Percentiles rank a stretch among this genome's conserved stretches.
These are phyloP conservation scores for Dendrophyllia cribrosa DNA, from an alignment of 64 coral and sea anemone genomes.

Conservation along the genomic window DNA sequence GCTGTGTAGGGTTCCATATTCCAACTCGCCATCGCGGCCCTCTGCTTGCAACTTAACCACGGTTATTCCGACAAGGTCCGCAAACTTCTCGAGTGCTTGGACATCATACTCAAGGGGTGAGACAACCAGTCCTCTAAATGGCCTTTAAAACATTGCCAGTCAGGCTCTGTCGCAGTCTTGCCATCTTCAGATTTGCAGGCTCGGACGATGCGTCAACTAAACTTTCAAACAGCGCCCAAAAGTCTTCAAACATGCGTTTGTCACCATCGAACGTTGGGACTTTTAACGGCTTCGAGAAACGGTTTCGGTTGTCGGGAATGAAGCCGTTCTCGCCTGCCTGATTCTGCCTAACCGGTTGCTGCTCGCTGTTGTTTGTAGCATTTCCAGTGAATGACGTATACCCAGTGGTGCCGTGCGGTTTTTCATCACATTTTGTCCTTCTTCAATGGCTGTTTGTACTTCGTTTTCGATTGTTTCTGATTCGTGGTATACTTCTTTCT, in stretches of 20 bases:
- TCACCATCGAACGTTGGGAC: slow-evolving; percentile 9
- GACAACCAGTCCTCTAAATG: slow-evolving; percentile 36
- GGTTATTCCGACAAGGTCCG: too few species aligned
- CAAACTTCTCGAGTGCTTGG: background rate
- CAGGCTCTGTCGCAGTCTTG: slow-evolving; percentile 44
- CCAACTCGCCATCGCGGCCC: slow-evolving; percentile 35
- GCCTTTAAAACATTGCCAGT: background rate
- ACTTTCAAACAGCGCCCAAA: slow-evolving; percentile 35
- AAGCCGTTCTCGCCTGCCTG: background rate
- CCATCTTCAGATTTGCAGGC: slow-evolving; percentile 50
- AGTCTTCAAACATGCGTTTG: slow-evolving; percentile 43
- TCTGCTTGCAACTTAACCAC: slow-evolving; percentile 16
- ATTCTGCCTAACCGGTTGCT: background rate
- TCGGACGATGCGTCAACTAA: slow-evolving; percentile 37
- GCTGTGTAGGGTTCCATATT: slow-evolving; percentile 53
- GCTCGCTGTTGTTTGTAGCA: background rate
- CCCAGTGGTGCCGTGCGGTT: background rate
- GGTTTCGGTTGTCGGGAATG: background rate
- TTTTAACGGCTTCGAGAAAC: background rate
- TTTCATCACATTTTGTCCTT: slow-evolving; percentile 41
- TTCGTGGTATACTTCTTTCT: slow-evolving; percentile 28
- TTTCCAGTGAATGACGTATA: background rate
- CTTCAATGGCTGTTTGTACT: slow-evolving; percentile 42
- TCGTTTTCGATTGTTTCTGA: slow-evolving; percentile 54
- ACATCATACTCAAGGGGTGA: slow-evolving; percentile 40